Evolutionary conservation across 2,888 invertebrate genomes (phyloP), one percentile per base, ranked within the genome.

Genomic region (Rhagonycha lutea): DNA sequence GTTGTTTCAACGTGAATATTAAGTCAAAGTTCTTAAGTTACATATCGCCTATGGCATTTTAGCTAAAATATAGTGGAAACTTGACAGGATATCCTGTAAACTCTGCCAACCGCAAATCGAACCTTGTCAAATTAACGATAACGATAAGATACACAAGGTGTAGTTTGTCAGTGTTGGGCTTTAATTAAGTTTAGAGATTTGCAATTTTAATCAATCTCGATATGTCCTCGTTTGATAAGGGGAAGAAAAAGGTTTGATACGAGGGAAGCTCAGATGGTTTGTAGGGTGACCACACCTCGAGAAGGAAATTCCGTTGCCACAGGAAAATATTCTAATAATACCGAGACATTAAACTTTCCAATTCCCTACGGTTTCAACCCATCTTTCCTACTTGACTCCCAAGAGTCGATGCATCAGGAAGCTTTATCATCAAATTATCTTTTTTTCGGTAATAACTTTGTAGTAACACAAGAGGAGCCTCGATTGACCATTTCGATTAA

Each of bases 61-160:
- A 77, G 68, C 71, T 70, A 72, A 74, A 74, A 72, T 63, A 72
- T 70, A 60, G 74, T 63, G 69, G 73, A 77, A 77, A 72, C 74
- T 75, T 61, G 72, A 72, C 72, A 72, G 77, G 77, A 77, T 72
- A 77, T 77, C 77, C 77, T 77, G 72, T 67, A 62, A 77, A 74
- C 68, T 68, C 74, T 61, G 18, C 72, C 72, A 72, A 74, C 77
- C 77, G 62, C 77, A 72, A 77, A 75, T 74, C 69, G 74, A 70
- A 77, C 63, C 72, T 71, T 72, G 68, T 68, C 47, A 47, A 75
- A 29, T 65, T 72, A 73, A 61, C 68, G 76, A 76, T 76, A 73
- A 73, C 70, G 68, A 47, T 47, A 47, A 73, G 65, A 72, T 72
- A 65, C 63, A 76, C 60, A 60, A 60, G 18, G 61, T 60, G 11